Conservation (phyloP, 2,888 invertebrate species). For the Norana najaformis region DNA sequence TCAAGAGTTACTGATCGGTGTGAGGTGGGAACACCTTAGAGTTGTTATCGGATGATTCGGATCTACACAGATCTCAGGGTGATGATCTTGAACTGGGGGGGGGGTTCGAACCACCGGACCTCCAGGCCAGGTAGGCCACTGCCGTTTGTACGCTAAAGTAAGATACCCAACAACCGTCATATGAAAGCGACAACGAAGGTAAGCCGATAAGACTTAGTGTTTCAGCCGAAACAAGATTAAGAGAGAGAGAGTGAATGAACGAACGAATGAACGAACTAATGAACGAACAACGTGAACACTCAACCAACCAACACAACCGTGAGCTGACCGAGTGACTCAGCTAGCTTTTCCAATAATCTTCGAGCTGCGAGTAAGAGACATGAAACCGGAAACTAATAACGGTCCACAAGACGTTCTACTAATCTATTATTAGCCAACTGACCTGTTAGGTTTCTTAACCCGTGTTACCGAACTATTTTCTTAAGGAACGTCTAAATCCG, state of each 20-base stretch:
- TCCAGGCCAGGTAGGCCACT: too few relatives aligned
- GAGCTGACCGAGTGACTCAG: background rate
- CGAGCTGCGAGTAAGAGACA: background rate
- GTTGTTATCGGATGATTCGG: too few relatives aligned
- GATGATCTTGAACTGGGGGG: too few relatives aligned
- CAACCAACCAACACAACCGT: background rate
- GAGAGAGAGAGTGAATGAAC: background rate
- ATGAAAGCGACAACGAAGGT: too few relatives aligned
- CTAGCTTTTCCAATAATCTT: background rate
- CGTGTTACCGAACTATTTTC: constrained; percentile 5
- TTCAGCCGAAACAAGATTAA: background rate
- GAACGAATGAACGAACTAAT: background rate
- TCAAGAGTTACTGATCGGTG: too few relatives aligned
- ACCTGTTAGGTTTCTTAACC: background rate
- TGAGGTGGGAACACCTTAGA: too few relatives aligned
- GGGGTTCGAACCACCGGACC: too few relatives aligned
- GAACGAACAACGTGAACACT: too few relatives aligned
- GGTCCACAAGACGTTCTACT: background rate
- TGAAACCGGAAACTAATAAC: background rate
- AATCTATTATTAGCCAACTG: background rate
- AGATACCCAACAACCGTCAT: too few relatives aligned
- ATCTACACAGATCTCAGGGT: too few relatives aligned
- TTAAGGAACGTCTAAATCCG: background rate
- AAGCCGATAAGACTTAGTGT: too few relatives aligned
- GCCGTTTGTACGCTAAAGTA: too few relatives aligned